Evolutionary conservation across 2,888 invertebrate species (phyloP).

Genomic region (Drosophila ezoana): DNA sequence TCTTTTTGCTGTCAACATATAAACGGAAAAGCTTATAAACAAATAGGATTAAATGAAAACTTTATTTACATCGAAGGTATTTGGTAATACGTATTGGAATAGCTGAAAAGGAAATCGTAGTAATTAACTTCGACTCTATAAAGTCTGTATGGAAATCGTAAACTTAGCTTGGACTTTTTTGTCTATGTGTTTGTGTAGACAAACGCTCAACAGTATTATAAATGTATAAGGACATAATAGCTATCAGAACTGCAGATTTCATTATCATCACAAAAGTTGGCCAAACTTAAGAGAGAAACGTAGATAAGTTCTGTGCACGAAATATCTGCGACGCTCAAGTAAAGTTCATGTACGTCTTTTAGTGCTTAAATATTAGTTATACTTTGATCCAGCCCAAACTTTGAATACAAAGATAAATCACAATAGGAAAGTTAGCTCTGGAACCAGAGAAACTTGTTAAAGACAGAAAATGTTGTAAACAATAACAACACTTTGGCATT

Average conservation of each 20-base stretch:
- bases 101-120: neutral
- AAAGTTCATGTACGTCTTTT: neutral
- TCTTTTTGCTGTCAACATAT: neutral
- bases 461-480: conserved; percentile 7
- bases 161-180: neutral
- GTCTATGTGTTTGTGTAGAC: too few species aligned
- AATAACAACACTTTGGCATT: conserved; percentile 47
- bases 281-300: neutral
- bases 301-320: neutral
- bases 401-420: neutral
- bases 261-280: neutral
- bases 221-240: too few species aligned
- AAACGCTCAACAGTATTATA: too few species aligned
- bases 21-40: too few species aligned
- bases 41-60: too few species aligned
- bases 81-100: neutral
- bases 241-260: too few species aligned
- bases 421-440: neutral
- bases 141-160: neutral
- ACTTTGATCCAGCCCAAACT: neutral
- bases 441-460: conserved; percentile 12
- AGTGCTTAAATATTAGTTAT: neutral
- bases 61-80: neutral
- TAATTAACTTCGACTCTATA: neutral
- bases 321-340: neutral